A percentile compares a stretch with the other conserved stretches of the same genome.
These are phyloP conservation scores for Pelmatolapia mariae DNA, from an alignment of 2,113 vertebrate species.

Conservation along the genomic window DNA sequence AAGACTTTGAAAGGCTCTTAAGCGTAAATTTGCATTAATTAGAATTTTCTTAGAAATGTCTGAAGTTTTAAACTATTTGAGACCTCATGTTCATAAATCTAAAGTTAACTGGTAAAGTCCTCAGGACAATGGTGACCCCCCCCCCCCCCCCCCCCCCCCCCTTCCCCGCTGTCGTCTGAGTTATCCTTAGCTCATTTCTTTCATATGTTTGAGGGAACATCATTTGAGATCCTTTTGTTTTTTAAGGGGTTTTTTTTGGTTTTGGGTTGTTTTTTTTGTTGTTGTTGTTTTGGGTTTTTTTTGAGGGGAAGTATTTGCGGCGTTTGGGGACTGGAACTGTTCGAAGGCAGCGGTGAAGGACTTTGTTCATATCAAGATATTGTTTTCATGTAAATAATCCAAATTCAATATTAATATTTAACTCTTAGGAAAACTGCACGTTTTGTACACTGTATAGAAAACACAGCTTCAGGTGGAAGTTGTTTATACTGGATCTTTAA, in stretches of 20 bases:
- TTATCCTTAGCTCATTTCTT: conserved; percentile 10
- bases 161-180: not conserved
- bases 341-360: conserved; percentile 46
- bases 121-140: not conserved
- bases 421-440: conserved; percentile 65
- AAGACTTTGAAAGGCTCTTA: not conserved
- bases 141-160: not conserved
- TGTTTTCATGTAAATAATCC: conserved; percentile 64
- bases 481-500: conserved; percentile 69
- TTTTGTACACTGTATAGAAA: conserved; percentile 74
- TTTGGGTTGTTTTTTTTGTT: not conserved
- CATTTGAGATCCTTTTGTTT: not conserved
- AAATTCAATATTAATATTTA: conserved; percentile 68
- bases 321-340: conserved; percentile 29
- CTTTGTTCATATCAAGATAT: conserved; percentile 54
- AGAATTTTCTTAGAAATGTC: not conserved
- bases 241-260: rapidly evolving
- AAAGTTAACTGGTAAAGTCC: conserved; percentile 4
- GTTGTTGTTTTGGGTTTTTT: not conserved
- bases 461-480: conserved; percentile 44
- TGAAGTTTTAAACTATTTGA: not conserved
- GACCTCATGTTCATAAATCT: conserved; percentile 43
- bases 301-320: not conserved
- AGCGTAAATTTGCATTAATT: not conserved
- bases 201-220: conserved; percentile 37